Percentiles rank a stretch among this genome's conserved stretches.
These are phyloP conservation scores for Percopsis omiscomaycus DNA, from an alignment of 2,797 vertebrate genomes.

Conservation along the genomic window DNA sequence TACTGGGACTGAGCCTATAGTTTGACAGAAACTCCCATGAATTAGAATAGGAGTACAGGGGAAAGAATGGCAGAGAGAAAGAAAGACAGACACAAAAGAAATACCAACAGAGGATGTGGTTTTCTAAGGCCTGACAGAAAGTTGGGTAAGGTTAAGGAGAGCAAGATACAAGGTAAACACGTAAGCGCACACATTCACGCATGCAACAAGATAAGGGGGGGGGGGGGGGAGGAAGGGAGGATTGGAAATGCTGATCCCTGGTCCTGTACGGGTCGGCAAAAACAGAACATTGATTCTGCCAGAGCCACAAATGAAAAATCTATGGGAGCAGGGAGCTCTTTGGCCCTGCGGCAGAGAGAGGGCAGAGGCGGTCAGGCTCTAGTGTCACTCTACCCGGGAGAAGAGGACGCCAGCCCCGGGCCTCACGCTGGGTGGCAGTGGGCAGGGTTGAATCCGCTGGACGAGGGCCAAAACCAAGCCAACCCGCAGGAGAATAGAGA, in stretches of 20 bases:
- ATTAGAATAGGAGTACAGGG: background rate
- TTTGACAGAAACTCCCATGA: constrained; percentile 12
- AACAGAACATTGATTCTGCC: constrained; percentile 79
- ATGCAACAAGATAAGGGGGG: constrained; percentile 30
- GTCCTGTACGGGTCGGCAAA: constrained; percentile 71
- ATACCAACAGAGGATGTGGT: constrained; percentile 52
- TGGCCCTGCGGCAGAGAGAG: constrained; percentile 63
- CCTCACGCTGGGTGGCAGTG: constrained; percentile 41
- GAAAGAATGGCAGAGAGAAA: constrained; percentile 9
- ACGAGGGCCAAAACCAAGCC: constrained; percentile 45
- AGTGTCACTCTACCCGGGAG: constrained; percentile 36
- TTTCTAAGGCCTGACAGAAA: constrained; percentile 60
- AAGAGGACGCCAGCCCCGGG: constrained; percentile 49
- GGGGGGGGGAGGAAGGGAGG: constrained; percentile 26
- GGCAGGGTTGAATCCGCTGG: constrained; percentile 42
- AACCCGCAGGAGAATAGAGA: constrained; percentile 24
- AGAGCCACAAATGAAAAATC: constrained; percentile 84
- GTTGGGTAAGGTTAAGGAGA: constrained; percentile 64
- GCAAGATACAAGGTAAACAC: constrained; percentile 52
- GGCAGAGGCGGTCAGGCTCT: constrained; percentile 63
- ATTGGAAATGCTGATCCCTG: constrained; percentile 73
- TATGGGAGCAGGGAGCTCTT: constrained; percentile 71
- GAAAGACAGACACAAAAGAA: constrained; percentile 15
- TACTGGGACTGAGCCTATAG: background rate
- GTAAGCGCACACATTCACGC: constrained; percentile 15